Conservation (phyloP, 1,140 invertebrate genomes). For the Drusus annulatus region DNA sequence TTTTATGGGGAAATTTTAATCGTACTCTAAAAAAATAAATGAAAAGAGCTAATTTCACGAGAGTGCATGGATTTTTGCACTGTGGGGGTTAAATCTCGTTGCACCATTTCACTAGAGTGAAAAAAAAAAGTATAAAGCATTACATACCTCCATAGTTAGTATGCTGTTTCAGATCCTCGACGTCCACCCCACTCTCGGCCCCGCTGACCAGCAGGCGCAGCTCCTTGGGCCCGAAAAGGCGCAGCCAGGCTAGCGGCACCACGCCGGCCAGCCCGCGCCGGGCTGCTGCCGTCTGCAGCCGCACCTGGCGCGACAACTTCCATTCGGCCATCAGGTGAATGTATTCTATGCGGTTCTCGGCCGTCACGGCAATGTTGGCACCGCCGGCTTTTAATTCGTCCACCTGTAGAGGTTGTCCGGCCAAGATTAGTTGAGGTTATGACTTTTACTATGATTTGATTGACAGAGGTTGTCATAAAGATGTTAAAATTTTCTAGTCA, state of each 20-base stretch:
- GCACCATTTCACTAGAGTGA: too few species aligned
- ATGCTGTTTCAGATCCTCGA: constrained; percentile 89
- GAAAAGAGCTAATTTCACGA: too few species aligned
- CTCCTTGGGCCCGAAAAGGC: constrained; percentile 96
- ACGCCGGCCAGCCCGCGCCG: constrained; percentile 91
- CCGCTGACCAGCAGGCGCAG: constrained; percentile 95
- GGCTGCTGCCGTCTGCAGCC: constrained; percentile 88
- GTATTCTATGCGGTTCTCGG: constrained; percentile 95
- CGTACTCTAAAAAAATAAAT: too few species aligned
- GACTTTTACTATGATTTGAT: too few species aligned
- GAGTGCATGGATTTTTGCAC: too few species aligned
- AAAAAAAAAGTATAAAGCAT: too few species aligned
- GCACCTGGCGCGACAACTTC: constrained; percentile 88
- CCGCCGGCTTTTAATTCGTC: constrained; percentile 94
- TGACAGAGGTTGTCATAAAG: too few species aligned
- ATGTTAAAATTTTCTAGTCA: too few species aligned
- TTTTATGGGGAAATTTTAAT: too few species aligned
- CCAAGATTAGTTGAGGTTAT: too few species aligned
- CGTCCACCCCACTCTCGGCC: constrained; percentile 91
- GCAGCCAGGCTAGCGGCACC: constrained; percentile 91
- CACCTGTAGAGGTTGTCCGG: constrained; percentile 68
- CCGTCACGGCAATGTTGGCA: constrained; percentile 90
- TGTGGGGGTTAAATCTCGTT: too few species aligned
- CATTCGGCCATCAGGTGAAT: constrained; percentile 97
- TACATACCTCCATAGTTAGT: constrained; percentile 82